These are phyloP conservation scores for Lutjanus erythropterus DNA, from an alignment of 2,113 vertebrate genomes.

Conservation along the genomic window DNA sequence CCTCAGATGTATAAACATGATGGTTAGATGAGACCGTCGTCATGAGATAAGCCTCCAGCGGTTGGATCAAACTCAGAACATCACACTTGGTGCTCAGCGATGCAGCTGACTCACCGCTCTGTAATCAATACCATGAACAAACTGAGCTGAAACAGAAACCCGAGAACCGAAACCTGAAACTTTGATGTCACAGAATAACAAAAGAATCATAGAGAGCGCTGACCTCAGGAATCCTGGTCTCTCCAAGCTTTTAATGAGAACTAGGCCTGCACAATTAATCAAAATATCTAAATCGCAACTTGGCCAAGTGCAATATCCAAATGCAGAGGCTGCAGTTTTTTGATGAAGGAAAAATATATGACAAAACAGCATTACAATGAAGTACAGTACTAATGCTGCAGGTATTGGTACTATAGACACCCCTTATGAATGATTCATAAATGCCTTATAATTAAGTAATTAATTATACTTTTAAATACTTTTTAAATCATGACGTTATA, in stretches of 20 bases:
- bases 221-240: background rate
- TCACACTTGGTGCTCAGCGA: conserved; percentile 6
- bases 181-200: background rate
- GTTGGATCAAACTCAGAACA: conserved; percentile 2
- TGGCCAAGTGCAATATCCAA: no score
- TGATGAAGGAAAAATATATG: no score
- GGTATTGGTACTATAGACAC: no score
- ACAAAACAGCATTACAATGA: no score
- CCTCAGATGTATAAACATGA: conserved; percentile 21
- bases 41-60: background rate
- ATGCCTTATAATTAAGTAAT: no score
- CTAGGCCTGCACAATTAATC: no score
- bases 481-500: no score
- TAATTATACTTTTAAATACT: no score
- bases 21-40: conserved; percentile 5
- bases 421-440: no score
- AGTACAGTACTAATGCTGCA: no score
- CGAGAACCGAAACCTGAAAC: conserved; percentile 13
- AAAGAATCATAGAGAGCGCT: background rate
- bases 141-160: conserved; percentile 14
- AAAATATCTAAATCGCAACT: no score
- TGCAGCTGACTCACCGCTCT: conserved; percentile 28
- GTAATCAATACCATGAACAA: conserved; percentile 25
- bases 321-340: no score
- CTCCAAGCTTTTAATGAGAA: background rate